These are phyloP conservation scores for Campylorhamphus procurvoides DNA, from an alignment of 2,113 vertebrate species.

Conservation along the genomic window DNA sequence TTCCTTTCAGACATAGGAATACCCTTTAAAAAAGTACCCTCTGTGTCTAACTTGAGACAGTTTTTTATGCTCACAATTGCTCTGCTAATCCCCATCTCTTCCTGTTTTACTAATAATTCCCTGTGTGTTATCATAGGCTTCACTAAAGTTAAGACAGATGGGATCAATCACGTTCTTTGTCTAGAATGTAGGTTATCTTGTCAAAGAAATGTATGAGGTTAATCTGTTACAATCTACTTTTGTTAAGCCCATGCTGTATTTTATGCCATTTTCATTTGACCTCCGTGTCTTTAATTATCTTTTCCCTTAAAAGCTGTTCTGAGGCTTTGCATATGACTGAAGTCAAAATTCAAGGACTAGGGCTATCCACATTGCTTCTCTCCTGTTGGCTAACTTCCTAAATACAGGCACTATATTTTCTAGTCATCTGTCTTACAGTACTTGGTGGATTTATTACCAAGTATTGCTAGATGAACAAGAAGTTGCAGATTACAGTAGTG, in stretches of 20 bases:
- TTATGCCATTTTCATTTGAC: conserved; percentile 37
- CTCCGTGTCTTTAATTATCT: conserved; percentile 21
- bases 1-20: background rate
- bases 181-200: conserved; percentile 45
- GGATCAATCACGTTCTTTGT: conserved; percentile 43
- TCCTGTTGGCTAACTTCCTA: background rate
- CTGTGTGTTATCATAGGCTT: background rate
- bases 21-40: background rate
- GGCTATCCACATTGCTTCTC: background rate
- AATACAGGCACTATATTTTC: background rate
- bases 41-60: background rate
- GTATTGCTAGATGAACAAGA: background rate
- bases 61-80: conserved; percentile 4
- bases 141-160: conserved; percentile 16
- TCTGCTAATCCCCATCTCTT: conserved; percentile 17
- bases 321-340: background rate
- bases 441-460: background rate
- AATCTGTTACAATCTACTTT: conserved; percentile 56
- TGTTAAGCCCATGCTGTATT: conserved; percentile 13
- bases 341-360: conserved; percentile 17
- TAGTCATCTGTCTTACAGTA: background rate
- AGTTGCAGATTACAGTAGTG: background rate
- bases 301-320: conserved; percentile 5
- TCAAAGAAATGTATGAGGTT: conserved; percentile 40
- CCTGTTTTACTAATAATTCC: conserved; percentile 32